Conservation (phyloP, 2,113 vertebrate species). For the Empidonax alnorum region DNA sequence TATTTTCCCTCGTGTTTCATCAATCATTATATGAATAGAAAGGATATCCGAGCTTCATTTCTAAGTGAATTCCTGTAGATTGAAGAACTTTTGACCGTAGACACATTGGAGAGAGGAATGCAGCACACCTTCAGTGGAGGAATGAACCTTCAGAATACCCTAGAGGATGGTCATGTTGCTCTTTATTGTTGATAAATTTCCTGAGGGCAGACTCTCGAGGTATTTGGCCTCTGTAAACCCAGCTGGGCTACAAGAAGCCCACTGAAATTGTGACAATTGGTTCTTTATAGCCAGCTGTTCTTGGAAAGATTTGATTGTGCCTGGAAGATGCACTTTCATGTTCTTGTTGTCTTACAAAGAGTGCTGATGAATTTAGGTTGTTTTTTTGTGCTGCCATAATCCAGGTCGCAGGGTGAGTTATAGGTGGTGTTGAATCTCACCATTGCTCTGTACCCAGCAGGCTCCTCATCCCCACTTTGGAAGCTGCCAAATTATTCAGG, state of each 20-base stretch:
- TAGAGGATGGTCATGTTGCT: not conserved
- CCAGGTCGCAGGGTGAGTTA: not conserved
- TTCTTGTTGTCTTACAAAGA: not conserved
- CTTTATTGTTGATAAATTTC: not conserved
- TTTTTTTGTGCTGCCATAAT: not conserved
- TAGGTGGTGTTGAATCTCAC: not conserved
- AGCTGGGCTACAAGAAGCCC: not conserved
- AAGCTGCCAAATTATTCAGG: slow-evolving; percentile 16
- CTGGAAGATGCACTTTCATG: not conserved
- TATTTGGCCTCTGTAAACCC: not conserved
- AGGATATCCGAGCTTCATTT: slow-evolving; percentile 61
- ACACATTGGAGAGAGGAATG: not conserved
- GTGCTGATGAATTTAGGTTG: not conserved
- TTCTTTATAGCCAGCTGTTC: not conserved
- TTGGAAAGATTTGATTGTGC: not conserved
- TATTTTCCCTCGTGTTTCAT: slow-evolving; percentile 78
- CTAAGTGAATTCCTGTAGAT: slow-evolving; percentile 60
- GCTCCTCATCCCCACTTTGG: slow-evolving; percentile 3
- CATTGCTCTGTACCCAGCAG: not conserved
- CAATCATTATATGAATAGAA: slow-evolving; percentile 71
- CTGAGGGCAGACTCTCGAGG: not conserved
- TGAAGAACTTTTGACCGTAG: slow-evolving; percentile 35
- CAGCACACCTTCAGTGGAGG: not conserved
- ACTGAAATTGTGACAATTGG: not conserved
- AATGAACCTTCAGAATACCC: not conserved